Evolutionary conservation across 30 jellyfish, hydroid and myxozoan species (phyloP), one percentile per base, ranked within the genome.

Genomic region (Phacellophora camtschatica): DNA sequence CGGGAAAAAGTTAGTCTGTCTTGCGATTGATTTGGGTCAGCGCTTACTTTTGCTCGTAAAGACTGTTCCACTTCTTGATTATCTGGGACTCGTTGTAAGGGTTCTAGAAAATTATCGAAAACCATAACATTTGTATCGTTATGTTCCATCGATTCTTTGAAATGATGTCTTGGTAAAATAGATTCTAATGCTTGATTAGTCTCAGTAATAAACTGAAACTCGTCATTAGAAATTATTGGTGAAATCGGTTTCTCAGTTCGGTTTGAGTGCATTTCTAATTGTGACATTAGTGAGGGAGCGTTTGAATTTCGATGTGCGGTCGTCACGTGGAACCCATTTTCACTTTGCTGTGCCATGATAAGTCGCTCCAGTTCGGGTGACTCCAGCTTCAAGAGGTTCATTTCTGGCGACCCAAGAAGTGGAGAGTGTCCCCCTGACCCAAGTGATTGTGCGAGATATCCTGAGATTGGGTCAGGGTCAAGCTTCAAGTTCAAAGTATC

Each of bases 371-470:
- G 36, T 37, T 85, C 96, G 3, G 96, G 96, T 24, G 96, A 85
- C 63, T 78, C 96, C 58, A 85, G 50, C 57, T 74, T 73, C 41
- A 85, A 42, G 24, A 85, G 89, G 42, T 85, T 85, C 65, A 85
- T 82, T 43, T 85, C 96, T 16, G 96, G 96, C 33, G 96, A 85
- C 22, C 89, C 96, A 27, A 85, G 87, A n/a, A 85, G 24, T 5
- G 96, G 96, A 66, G 96, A 72, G 28, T 74, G 89, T 19, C 83
- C 89, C n/a, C 68, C 29, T 1, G 42, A 64, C 8, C 54, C 64
- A 31, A 74, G 22, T 9, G 55, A 23, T 48, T 65, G 66, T 33
- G 51, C 30, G 20, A 74, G 48, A 64, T 90, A 85, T 73, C 58
- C 96, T 61, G 96, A 70, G 20, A 65, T 18, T 3, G 96, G 86